phyloP scores from a whole-genome alignment of 2,113 vertebrate species.

The Odobenus rosmarus region DNA sequence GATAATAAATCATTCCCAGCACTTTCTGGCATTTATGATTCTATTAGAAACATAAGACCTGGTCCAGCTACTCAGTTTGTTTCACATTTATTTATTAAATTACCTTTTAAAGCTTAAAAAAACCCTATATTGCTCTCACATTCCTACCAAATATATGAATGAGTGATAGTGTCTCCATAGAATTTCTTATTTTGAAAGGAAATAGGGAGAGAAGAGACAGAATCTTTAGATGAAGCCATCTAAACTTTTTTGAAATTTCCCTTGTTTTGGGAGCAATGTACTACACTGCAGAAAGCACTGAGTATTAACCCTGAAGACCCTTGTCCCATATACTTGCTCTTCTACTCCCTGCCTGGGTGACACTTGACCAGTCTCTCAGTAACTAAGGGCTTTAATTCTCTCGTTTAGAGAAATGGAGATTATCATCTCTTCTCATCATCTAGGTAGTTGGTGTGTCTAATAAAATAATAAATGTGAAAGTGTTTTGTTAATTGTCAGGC shows the following conservation, averaged over 20 bases:
- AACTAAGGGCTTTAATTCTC: not conserved
- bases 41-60: constrained; percentile 84
- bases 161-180: constrained; percentile 68
- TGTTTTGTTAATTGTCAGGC: constrained; percentile 44
- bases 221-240: constrained; percentile 47
- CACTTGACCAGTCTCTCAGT: not conserved
- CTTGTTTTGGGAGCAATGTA: not conserved
- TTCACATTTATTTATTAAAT: constrained; percentile 85
- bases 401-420: not conserved
- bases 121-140: constrained; percentile 61
- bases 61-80: constrained; percentile 80
- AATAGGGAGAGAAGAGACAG: constrained; percentile 43
- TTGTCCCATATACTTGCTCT: not conserved
- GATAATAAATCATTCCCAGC: constrained; percentile 87
- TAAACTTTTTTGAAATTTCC: not conserved
- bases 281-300: not conserved
- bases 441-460: constrained; percentile 27
- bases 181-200: constrained; percentile 69
- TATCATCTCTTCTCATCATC: not conserved
- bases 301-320: not conserved
- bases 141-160: constrained; percentile 77
- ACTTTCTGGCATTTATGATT: constrained; percentile 85
- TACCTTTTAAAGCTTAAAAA: constrained; percentile 82
- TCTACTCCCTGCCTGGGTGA: not conserved
- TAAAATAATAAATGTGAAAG: constrained; percentile 42